Percentiles rank a stretch among this genome's conserved stretches.
Evolutionary conservation across 2,113 vertebrate species (phyloP).

Genomic region (Podarcis raffonei): DNA sequence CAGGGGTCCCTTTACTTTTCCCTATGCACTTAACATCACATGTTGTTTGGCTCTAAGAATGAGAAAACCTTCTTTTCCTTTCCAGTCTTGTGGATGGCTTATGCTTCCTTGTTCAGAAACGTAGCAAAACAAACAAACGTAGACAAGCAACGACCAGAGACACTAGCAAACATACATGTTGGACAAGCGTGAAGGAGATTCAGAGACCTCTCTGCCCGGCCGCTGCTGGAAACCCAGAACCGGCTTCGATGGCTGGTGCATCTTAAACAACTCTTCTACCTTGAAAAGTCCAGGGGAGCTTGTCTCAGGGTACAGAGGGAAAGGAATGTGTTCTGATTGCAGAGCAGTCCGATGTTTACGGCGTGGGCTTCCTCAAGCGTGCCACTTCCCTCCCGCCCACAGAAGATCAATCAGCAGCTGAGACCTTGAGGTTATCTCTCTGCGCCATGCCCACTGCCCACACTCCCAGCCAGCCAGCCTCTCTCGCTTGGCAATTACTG

Average conservation of each 20-base stretch:
- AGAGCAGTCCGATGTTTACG: background rate
- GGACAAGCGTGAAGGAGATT: background rate
- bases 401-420: background rate
- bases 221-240: background rate
- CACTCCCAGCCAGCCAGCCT: conserved; percentile 4
- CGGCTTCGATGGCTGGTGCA: background rate
- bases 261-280: background rate
- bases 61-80: too few species aligned
- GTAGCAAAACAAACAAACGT: too few species aligned
- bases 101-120: too few species aligned
- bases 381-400: background rate
- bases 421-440: conserved; percentile 47
- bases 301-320: background rate
- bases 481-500: rapidly evolving
- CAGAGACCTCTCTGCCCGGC: background rate
- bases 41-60: too few species aligned
- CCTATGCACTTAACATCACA: too few species aligned
- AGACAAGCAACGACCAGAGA: background rate
- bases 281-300: background rate
- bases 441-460: conserved; percentile 5
- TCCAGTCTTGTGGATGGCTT: too few species aligned
- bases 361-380: conserved; percentile 29
- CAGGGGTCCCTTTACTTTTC: too few species aligned
- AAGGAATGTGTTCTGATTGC: background rate
- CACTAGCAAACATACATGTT: background rate